Evolutionary conservation across 1,140 invertebrate genomes (phyloP), one percentile per base, ranked within the genome.

Genomic region (Reticulitermes speratus): DNA sequence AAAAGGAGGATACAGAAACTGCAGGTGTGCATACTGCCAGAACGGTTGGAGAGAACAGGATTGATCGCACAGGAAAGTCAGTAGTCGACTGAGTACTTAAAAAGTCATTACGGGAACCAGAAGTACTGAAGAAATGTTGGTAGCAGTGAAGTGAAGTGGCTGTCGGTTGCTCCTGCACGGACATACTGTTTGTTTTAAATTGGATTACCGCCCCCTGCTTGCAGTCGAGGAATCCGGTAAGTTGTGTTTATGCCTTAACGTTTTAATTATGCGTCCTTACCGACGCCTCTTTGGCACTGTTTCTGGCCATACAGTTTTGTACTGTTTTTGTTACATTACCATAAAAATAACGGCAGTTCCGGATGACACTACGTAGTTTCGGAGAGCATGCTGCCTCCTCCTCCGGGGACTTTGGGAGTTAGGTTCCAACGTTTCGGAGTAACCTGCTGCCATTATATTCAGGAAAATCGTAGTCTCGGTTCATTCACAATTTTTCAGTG

Each of bases 121-220:
- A 75, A n/a, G 65, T 30, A 25, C 0, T 30, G 25, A 75, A 75
- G 65, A 75, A 30, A 75, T 75, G 65, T 75, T 11, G 25, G 52
- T 55, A 55, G 52, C 52, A 12, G 65, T 75, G 65, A 75, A n/a
- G 65, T 75, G 65, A 75, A n/a, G 9, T n/a, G 65, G 16, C 65
- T 30, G 1, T 30, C 7, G 65, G 14, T 52, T 52, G 5, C n/a
- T n/a, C n/a, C n/a, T n/a, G n/a, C 9, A 55, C 5, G 16, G 65
- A n/a, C 12, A 69, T n/a, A 30, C n/a, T 30, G 30, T 30, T 75
- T 14, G 65, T 75, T 30, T 11, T n/a, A 75, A 30, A 75, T 75
- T 75, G 65, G 65, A 75, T 75, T 75, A 75, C 65, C n/a, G 65
- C 65, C 65, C 65, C n/a, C n/a, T 69, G 25, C 65, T 75, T 75